A percentile compares a stretch with the other conserved stretches of the same genome.
Evolutionary conservation across 2,888 invertebrate species (phyloP).

Genomic region (Hemaris fuciformis): DNA sequence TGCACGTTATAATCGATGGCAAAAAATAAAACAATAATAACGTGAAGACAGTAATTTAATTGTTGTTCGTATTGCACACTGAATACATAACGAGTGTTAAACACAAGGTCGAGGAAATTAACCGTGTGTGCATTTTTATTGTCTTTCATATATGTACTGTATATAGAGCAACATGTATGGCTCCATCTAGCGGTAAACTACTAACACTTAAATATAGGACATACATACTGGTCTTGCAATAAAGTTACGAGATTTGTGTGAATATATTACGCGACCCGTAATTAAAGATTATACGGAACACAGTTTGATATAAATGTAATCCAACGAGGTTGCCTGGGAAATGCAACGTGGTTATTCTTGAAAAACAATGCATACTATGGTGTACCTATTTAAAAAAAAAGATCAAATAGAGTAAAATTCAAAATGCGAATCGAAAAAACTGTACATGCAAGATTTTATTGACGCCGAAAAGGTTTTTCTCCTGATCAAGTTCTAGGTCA

Average conservation of each 20-base stretch:
- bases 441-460: too few species aligned
- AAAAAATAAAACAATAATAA: not conserved
- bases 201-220: not conserved
- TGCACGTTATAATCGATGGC: not conserved
- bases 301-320: not conserved
- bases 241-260: too few species aligned
- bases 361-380: not conserved
- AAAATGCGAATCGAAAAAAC: too few species aligned
- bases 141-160: not conserved
- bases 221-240: not conserved
- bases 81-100: not conserved
- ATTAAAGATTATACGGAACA: too few species aligned
- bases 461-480: too few species aligned
- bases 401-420: too few species aligned
- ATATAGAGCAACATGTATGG: not conserved
- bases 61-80: conserved; percentile 13
- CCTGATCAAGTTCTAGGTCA: too few species aligned
- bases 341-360: not conserved
- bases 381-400: too few species aligned
- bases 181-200: not conserved
- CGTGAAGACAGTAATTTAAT: conserved; percentile 18
- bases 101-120: conserved; percentile 22
- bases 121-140: conserved; percentile 7
- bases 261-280: too few species aligned
- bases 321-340: not conserved